phyloP scores from a whole-genome alignment of 2,888 invertebrate genomes.

The Hydroisotoma schaefferi region DNA sequence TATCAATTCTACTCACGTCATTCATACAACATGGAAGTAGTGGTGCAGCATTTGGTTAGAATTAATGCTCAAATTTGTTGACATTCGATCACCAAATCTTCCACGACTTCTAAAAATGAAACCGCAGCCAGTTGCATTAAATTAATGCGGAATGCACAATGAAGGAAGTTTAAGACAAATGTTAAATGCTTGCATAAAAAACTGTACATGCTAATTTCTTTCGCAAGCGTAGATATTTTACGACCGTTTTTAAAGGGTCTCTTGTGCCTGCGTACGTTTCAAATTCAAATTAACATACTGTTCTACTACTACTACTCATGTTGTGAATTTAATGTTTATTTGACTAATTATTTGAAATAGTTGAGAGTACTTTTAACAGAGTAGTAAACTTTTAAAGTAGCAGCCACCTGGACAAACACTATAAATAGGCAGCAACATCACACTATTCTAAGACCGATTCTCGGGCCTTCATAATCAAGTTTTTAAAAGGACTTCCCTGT shows the following conservation, averaged over 20 bases:
- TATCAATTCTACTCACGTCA: too few relatives aligned
- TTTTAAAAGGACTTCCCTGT: too few relatives aligned
- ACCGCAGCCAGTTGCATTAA: too few relatives aligned
- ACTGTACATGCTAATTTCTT: background rate
- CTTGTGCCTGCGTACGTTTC: background rate
- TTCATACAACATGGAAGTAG: too few relatives aligned
- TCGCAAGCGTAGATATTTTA: background rate
- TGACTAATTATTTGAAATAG: background rate
- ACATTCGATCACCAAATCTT: too few relatives aligned
- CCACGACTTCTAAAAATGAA: too few relatives aligned
- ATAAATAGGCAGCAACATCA: background rate
- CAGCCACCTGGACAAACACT: conserved; percentile 2
- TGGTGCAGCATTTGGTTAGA: too few relatives aligned
- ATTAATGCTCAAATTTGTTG: too few relatives aligned
- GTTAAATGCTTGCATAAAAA: conserved; percentile 2
- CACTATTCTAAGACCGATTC: background rate
- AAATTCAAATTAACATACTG: background rate
- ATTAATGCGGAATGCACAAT: too few relatives aligned
- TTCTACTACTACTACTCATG: too few relatives aligned
- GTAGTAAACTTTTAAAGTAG: background rate
- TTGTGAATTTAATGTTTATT: background rate
- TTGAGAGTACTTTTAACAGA: background rate
- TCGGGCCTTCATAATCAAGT: background rate
- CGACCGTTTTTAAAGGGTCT: background rate
- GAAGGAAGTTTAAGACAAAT: too few relatives aligned